Conservation (phyloP, 2,113 vertebrate species). For the Gallinago undulata region DNA sequence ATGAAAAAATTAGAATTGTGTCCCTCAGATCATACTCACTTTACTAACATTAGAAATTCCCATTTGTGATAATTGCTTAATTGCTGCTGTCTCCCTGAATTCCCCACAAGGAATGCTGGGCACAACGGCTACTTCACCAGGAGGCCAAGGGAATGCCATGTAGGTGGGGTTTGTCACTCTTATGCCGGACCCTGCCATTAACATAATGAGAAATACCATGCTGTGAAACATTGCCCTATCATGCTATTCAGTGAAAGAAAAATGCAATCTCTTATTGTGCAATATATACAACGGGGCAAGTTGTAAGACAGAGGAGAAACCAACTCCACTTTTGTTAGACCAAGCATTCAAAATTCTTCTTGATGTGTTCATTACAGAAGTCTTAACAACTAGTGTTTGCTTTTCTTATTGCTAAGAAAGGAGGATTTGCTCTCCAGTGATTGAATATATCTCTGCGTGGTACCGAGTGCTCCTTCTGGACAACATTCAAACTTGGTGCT, state of each 20-base stretch:
- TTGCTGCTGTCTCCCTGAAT: neutral
- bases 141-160: neutral
- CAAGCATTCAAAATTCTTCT: neutral
- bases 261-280: neutral
- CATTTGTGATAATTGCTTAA: neutral
- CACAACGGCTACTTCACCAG: neutral
- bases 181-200: neutral
- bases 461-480: neutral
- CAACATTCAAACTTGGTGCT: neutral
- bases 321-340: neutral
- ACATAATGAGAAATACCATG: neutral
- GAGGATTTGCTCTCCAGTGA: neutral
- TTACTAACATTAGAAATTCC: neutral
- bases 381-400: neutral
- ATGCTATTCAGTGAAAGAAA: neutral
- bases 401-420: constrained; percentile 27
- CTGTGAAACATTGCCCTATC: accelerated
- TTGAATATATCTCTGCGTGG: neutral
- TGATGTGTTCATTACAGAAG: neutral
- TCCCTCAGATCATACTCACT: neutral
- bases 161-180: neutral
- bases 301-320: neutral
- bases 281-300: neutral
- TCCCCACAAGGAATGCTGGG: neutral
- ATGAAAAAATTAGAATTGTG: neutral